A percentile compares a stretch with the other conserved stretches of the same genome.
Evolutionary conservation across 2,888 invertebrate species (phyloP).

Genomic region (Acanthosepion pharaonis): DNA sequence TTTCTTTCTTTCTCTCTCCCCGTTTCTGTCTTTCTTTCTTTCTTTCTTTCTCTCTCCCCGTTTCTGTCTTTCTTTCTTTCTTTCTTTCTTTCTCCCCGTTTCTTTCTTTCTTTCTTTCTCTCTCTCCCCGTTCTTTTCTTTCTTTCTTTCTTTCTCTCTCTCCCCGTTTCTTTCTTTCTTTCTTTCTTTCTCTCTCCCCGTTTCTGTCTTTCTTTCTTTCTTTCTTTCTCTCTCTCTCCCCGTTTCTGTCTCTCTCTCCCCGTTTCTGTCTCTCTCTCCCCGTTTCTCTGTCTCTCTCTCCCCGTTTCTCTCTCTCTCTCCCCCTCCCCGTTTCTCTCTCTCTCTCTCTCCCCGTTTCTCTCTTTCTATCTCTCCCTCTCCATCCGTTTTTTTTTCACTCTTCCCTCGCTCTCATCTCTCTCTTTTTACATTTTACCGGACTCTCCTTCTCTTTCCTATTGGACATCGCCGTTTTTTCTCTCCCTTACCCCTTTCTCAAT

Average conservation of each 20-base stretch:
- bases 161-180: too few relatives aligned
- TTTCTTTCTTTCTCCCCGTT: rapidly evolving
- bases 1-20: rapidly evolving
- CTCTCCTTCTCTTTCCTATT: neutral
- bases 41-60: rapidly evolving
- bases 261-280: neutral
- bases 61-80: rapidly evolving
- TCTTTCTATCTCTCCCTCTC: neutral
- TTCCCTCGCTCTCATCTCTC: too few relatives aligned
- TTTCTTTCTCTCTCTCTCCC: neutral
- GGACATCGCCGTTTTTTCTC: neutral
- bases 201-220: too few relatives aligned
- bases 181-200: too few relatives aligned
- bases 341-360: too few relatives aligned
- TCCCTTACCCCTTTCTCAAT: neutral
- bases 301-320: too few relatives aligned
- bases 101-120: rapidly evolving
- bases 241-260: neutral
- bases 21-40: too few relatives aligned
- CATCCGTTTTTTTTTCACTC: too few relatives aligned
- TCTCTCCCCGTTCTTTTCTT: too few relatives aligned
- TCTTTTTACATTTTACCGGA: neutral
- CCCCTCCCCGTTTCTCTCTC: too few relatives aligned
- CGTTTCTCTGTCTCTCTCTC: neutral
- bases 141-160: rapidly evolving